Percentiles rank a stretch among this genome's conserved stretches.
These are phyloP conservation scores for Brachionus manjavacas DNA, from an alignment of 1,140 invertebrate genomes.

Conservation along the genomic window DNA sequence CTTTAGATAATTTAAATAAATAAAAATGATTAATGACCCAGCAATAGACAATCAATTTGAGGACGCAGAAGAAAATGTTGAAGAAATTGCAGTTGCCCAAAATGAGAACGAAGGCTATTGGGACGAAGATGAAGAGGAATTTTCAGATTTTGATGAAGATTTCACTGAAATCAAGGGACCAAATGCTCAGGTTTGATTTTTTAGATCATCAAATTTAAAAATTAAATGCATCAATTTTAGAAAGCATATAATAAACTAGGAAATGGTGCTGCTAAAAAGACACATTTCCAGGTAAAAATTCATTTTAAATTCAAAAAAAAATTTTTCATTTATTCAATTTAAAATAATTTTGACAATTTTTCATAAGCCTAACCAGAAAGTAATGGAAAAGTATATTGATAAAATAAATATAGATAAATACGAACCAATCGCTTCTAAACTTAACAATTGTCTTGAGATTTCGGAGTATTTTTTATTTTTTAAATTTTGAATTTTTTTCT, in stretches of 20 bases:
- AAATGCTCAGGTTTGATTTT: slow-evolving; percentile 11
- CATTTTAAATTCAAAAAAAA: no score
- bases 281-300: not conserved
- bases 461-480: slow-evolving; percentile 1
- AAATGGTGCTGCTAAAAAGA: not conserved
- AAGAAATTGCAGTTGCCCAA: not conserved
- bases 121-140: slow-evolving; percentile 2
- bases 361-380: slow-evolving; percentile 1
- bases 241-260: not conserved
- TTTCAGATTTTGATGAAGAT: slow-evolving; percentile 36
- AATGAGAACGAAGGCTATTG: not conserved
- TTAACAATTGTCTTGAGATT: slow-evolving; percentile 10
- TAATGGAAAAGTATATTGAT: slow-evolving; percentile 40
- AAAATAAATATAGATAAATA: slow-evolving; percentile 42
- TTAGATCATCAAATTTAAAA: no score
- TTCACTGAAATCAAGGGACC: not conserved
- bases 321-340: not conserved
- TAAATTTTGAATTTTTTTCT: not conserved
- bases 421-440: slow-evolving; percentile 7
- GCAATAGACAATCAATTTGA: not conserved
- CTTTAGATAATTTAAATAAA: not conserved
- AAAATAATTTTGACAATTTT: not conserved
- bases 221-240: slow-evolving; percentile 2
- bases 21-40: not conserved
- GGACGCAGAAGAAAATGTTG: slow-evolving; percentile 8